phyloP scores from a whole-genome alignment of 2,113 vertebrate genomes.

The Rhizomys pruinosus region DNA sequence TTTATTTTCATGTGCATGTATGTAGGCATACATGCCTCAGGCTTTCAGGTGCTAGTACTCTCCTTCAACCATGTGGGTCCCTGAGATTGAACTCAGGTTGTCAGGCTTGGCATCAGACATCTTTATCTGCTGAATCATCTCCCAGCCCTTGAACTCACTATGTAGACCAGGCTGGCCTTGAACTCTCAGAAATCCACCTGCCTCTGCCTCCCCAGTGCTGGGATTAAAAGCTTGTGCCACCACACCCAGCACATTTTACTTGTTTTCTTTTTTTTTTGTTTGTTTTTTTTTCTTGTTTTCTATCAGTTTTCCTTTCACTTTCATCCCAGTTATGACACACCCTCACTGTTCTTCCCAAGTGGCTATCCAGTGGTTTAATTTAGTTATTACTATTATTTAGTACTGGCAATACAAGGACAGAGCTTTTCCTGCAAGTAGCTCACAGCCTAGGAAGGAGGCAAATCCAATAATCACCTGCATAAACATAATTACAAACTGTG shows the following conservation, averaged over 20 bases:
- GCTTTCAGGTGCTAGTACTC: neutral
- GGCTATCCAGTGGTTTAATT: neutral
- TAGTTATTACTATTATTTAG: neutral
- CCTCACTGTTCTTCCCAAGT: neutral
- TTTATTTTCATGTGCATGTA: neutral
- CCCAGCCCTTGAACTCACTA: neutral
- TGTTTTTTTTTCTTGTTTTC: slow-evolving; percentile 15
- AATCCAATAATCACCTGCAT: neutral
- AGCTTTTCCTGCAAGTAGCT: slow-evolving; percentile 6
- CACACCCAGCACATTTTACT: too few relatives aligned
- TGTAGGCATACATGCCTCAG: neutral
- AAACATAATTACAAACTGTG: slow-evolving; percentile 3
- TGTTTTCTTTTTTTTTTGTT: too few relatives aligned
- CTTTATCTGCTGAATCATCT: neutral
- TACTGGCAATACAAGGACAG: neutral
- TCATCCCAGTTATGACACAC: neutral
- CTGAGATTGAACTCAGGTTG: neutral
- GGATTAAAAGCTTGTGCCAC: too few relatives aligned
- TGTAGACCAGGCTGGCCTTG: too few relatives aligned
- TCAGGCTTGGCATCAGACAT: neutral
- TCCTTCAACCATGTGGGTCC: neutral
- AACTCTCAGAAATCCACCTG: too few relatives aligned
- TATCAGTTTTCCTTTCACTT: slow-evolving; percentile 1
- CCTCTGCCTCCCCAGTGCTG: too few relatives aligned
- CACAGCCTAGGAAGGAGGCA: neutral